Base-by-base conservation (phyloP, 2,113 vertebrate species). In the Gracilinanus agilis region DNA sequence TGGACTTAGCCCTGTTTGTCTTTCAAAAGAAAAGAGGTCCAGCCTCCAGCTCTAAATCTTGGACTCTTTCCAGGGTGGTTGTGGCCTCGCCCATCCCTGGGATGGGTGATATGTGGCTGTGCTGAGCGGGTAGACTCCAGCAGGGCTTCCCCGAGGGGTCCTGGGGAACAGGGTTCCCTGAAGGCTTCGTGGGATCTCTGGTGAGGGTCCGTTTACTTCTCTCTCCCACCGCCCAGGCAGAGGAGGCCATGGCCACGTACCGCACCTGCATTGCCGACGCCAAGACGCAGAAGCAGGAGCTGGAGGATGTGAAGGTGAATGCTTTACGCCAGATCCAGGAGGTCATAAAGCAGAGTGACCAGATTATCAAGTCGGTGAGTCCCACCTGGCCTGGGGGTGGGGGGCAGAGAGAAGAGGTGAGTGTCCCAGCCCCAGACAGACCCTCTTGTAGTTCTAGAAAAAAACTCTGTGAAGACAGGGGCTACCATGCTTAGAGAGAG, bases 211-310 rank as follows among this genome's bases (percentile, higher is more conserved):
- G 44, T 40, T 0, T 5, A 10, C 0, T 9, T 1, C 7, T 44
- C 40, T 8, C 34, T 27, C 13, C 0, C 44, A 0, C 55, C 13
- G 0, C 25, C 0, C 98, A 99, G 99, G 98, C 99, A 0, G 99
- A 99, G 0, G 99, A 99, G 95, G 99, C 99, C 0, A 99, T 99
- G 99, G 99, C 99, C 91, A 99, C 99, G 0, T 99, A 99, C 34
- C 98, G 99, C 44, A 99, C 99, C 0, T 99, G 99, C 0, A 98
- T 99, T 3, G 99, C 99, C 0, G 99, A 99, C 0, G 99, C 99
- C 0, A 99, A 99, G 92, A 98, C 99, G 0, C 99, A 99, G 98
- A 99, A 99, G 97, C 99, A 99, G 98, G 99, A 99, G 97, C 97
- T 99, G 98, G 99, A 99, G 97, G 99, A 99, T 97, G 99, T 98